phyloP scores from a whole-genome alignment of 2,797 vertebrate genomes.

The Spinibarbus caldwelli region DNA sequence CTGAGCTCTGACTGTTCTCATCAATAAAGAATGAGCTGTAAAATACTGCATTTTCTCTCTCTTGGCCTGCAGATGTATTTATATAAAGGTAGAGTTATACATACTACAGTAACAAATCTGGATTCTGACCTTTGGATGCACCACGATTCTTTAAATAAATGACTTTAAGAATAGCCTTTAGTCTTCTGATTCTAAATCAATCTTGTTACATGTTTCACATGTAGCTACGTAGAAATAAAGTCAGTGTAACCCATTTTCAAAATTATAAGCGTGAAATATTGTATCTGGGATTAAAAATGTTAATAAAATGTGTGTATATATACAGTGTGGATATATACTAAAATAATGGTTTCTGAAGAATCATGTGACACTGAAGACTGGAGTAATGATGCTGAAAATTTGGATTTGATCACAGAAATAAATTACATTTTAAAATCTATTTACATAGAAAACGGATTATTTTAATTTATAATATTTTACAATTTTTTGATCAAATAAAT shows the following conservation, averaged over 20 bases:
- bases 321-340: background rate
- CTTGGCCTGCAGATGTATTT: background rate
- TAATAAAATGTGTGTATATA: background rate
- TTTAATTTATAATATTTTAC: background rate
- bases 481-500: background rate
- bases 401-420: background rate
- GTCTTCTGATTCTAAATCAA: background rate
- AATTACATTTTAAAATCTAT: background rate
- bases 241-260: background rate
- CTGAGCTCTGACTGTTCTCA: background rate
- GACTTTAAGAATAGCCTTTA: background rate
- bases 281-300: background rate
- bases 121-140: background rate
- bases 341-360: background rate
- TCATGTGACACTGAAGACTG: background rate
- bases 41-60: background rate
- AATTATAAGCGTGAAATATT: background rate
- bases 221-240: background rate
- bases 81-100: background rate
- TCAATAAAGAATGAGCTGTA: conserved; percentile 2
- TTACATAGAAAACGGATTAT: background rate
- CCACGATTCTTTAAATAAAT: background rate
- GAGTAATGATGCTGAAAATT: background rate
- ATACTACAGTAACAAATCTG: background rate
- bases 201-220: background rate